Base-by-base conservation (phyloP, 2,888 invertebrate species). In the Amitus sp. region DNA sequence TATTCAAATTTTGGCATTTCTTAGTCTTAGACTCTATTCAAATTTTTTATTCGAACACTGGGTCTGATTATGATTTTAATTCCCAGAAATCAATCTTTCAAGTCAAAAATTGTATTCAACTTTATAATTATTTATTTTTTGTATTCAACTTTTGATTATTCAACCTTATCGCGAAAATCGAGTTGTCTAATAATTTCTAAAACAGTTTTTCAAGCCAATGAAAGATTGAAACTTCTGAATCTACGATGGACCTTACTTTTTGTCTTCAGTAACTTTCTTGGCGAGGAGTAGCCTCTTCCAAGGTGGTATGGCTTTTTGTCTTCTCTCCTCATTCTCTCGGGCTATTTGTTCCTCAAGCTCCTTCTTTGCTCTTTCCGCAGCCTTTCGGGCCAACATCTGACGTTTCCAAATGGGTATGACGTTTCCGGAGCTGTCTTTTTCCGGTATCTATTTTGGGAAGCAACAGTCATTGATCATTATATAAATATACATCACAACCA, bases 371-470 rank as follows among this genome's bases (percentile, higher is more conserved):
- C 94, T 91, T 82, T 97, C 96, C 0, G 97, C 96, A 0, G 95
- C 94, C 80, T 96, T 93, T 74, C 95, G 90, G 1, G 97, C 97
- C 81, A 96, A 82, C 94, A 97, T 95, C 83, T 96, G 96, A 9
- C 96, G 85, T 80, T 96, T 96, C 97, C 97, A 97, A 18, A 91
- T 92, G 10, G 97, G 97, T 74, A 97, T 95, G 37, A 90, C 86
- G 77, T 93, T 94, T 1, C 96, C 96, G 5, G 93, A 90, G 47
- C 90, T 89, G 80, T 96, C 96, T 64, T 90, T 90, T 77, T 94
- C 94, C 7, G 96, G 95, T 69, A 96, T 90, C 92, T 95, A 86
- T 40, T 82, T 83, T 82, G 81, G 83, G 82, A 42, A 37, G 4
- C 18, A 12, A 28, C 39, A 52, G 33, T 18, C 15, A 7, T 23